Evolutionary conservation across 1,140 invertebrate genomes (phyloP), one percentile per base, ranked within the genome.

Genomic region (Cotesia glomerata): DNA sequence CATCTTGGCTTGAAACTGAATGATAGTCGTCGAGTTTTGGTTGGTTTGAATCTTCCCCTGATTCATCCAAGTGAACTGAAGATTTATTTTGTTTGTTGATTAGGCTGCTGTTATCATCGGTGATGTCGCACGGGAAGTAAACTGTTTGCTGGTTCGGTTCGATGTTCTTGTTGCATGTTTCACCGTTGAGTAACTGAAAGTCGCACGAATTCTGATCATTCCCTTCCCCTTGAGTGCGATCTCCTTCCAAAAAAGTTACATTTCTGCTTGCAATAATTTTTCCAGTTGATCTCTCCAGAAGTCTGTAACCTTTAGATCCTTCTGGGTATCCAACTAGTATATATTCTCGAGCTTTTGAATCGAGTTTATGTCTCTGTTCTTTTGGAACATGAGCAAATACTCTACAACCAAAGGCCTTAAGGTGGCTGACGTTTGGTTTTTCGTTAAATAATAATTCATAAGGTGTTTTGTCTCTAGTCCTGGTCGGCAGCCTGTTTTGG

Each of bases 371-470:
- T 9, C 79, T 59, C 56, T 78, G 71, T 71, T 79, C 76, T 65
- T 82, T 78, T 58, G 76, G 76, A 51, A 79, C 69, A 11, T 72
- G 72, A 49, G 69, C 68, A 36, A 73, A 71, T 4, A 59, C 75
- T 67, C n/a, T 26, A 59, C 51, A 70, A 14, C 61, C 85, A 80
- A 88, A 87, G 7, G 81, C 74, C 69, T 77, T 74, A 5, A 87
- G 61, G 72, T 86, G 73, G n/a, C 56, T 72, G 1, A 87, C 59
- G 73, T 81, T 69, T 32, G 75, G 69, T 56, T 75, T 79, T 52
- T 74, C 63, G 5, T 76, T 74, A 70, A 45, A 73, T 81, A 80
- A 84, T 16, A 77, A n/a, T 66, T 72, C 63, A 13, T 66, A 54
- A 8, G 71, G 62, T 26, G 64, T 67, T 16, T 35, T 35, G 0